Evolutionary conservation across 2,888 invertebrate genomes (phyloP), one percentile per base, ranked within the genome.

Genomic region (Ophioninae sp.): DNA sequence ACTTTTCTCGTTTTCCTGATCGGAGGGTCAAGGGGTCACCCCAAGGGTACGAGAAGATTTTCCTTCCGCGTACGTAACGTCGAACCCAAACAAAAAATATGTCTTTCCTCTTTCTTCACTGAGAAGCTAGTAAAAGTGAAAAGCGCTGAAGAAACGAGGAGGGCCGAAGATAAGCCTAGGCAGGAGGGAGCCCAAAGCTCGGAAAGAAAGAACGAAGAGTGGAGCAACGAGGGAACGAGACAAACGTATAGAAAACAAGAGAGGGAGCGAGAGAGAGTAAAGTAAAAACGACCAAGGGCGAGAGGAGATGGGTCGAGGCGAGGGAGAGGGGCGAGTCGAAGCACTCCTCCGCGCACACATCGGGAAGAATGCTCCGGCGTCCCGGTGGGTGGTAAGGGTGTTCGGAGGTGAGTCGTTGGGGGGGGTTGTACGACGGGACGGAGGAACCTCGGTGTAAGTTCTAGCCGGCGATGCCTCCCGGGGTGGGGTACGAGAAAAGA

Each of bases 1-100:
- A 91, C 91, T 92, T 92, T 92, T 91, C 92, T 91, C 89, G 89
- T 90, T 92, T 92, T 92, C 92, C 91, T 92, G 91, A 89, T 65
- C 79, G 72, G 82, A 68, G 67, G 64, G 87, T 83, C 85, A 85
- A 85, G 89, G 81, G 59, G 76, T 67, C 74, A 68, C 57, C 61
- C 37, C 8, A 72, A 59, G 70, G 70, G 83, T 84, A 85, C 79
- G 87, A 85, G 88, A 86, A 87, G 85, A 87, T 39, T 79, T 74
- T 69, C 56, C 17, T n/a, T 7, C 13, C 23, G 50, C 23, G 73
- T 39, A 62, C 23, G 59, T n/a, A n/a, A n/a, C n/a, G n/a, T n/a
- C n/a, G n/a, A n/a, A n/a, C n/a, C n/a, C n/a, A n/a, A n/a, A 37
- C 23, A 44, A 59, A 41, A 61, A 13, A 21, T 79, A 41, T 41